A percentile compares a stretch with the other conserved stretches of the same genome.
Evolutionary conservation across 2,113 vertebrate species (phyloP).

Genomic region (Calonectris borealis): DNA sequence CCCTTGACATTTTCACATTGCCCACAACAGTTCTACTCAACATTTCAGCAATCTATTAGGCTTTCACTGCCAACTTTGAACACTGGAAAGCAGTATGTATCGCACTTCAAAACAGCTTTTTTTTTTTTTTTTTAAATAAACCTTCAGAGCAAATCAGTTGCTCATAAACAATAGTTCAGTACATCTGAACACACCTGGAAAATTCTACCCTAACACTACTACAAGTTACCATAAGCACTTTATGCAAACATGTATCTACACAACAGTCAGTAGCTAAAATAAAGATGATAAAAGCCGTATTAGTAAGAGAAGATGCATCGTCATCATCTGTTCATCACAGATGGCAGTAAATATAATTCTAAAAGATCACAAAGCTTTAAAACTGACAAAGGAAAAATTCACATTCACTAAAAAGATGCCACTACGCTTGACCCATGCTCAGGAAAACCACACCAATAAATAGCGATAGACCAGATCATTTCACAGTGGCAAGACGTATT

Average conservation of each 20-base stretch:
- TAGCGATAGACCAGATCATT: fast-evolving
- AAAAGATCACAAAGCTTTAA: background rate
- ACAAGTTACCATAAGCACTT: background rate
- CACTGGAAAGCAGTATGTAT: background rate
- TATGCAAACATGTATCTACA: background rate
- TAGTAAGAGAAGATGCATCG: background rate
- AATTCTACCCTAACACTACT: background rate
- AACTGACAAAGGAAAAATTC: background rate
- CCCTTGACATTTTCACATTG: background rate
- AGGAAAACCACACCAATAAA: background rate
- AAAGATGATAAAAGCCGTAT: background rate
- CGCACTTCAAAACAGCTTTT: background rate
- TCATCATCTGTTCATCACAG: background rate
- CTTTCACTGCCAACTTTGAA: background rate
- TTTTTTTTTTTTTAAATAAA: background rate
- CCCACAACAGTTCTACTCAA: background rate
- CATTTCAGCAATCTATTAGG: background rate
- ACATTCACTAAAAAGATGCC: background rate
- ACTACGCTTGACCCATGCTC: background rate
- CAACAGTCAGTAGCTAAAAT: background rate
- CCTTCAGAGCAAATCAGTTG: background rate
- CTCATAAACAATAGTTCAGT: background rate
- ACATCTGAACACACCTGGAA: background rate
- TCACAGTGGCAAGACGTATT: background rate
- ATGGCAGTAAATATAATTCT: background rate